A percentile compares a stretch with the other conserved stretches of the same genome.
phyloP scores from a whole-genome alignment of 2,113 vertebrate species.

The Sterrhoptilus dennistouni region DNA sequence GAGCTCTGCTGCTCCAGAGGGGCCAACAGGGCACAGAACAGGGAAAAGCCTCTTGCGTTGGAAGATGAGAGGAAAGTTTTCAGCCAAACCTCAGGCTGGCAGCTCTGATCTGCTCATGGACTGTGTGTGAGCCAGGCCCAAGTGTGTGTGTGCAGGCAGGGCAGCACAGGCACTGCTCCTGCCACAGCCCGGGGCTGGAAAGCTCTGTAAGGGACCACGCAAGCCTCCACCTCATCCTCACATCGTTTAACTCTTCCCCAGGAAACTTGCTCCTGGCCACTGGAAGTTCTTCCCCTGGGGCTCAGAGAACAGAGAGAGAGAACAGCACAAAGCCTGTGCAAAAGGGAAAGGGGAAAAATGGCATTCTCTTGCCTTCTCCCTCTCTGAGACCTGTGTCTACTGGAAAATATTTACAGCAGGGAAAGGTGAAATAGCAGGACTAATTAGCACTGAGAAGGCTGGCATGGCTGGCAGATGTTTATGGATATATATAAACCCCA shows the following conservation, averaged over 20 bases:
- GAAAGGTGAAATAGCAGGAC: constrained; percentile 34
- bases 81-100: not conserved
- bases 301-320: not conserved
- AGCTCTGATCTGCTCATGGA: not conserved
- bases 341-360: not conserved
- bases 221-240: not conserved
- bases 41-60: not conserved
- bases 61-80: not conserved
- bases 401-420: constrained; percentile 9
- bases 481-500: constrained; percentile 28
- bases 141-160: not conserved
- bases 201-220: not conserved
- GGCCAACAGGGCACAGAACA: not conserved
- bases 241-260: not conserved
- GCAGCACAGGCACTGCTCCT: not conserved
- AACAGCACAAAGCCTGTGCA: not conserved
- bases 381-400: not conserved
- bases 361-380: not conserved
- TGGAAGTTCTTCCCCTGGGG: not conserved
- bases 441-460: constrained; percentile 26
- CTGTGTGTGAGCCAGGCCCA: not conserved
- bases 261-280: not conserved
- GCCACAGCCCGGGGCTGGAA: not conserved
- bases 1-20: not conserved
- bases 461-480: constrained; percentile 22